Evolutionary conservation across 2,797 vertebrate species (phyloP).

Genomic region (Hippopotamyrus pictus): DNA sequence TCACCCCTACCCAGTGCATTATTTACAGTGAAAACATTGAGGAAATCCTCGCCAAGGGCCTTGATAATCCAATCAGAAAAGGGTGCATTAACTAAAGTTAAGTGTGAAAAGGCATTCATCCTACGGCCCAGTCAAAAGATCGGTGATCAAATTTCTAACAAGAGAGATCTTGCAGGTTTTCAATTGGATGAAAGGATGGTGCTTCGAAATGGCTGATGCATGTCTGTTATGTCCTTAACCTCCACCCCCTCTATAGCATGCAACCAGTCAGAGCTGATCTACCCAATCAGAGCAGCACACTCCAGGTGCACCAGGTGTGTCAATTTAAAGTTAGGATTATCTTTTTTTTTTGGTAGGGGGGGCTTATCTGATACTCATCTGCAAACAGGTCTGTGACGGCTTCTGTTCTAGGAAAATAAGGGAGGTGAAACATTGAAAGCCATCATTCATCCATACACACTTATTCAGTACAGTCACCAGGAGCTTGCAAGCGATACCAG

Average conservation of each 20-base stretch:
- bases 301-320: neutral
- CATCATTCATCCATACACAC: neutral
- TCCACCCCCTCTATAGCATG: neutral
- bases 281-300: neutral
- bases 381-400: neutral
- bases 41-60: neutral
- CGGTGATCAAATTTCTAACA: neutral
- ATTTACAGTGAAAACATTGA: slow-evolving; percentile 18
- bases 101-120: neutral
- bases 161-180: neutral
- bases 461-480: neutral
- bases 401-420: neutral
- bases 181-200: neutral
- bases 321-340: neutral
- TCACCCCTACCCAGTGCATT: slow-evolving; percentile 6
- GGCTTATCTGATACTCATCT: neutral
- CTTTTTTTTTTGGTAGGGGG: neutral
- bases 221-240: neutral
- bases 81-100: neutral
- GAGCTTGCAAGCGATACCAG: neutral
- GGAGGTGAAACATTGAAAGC: neutral
- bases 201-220: neutral
- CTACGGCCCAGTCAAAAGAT: neutral
- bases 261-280: neutral
- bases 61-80: neutral